A percentile compares a stretch with the other conserved stretches of the same genome.
These are phyloP conservation scores for Artibeus jamaicensis DNA, from an alignment of 2,797 vertebrate genomes.

Conservation along the genomic window DNA sequence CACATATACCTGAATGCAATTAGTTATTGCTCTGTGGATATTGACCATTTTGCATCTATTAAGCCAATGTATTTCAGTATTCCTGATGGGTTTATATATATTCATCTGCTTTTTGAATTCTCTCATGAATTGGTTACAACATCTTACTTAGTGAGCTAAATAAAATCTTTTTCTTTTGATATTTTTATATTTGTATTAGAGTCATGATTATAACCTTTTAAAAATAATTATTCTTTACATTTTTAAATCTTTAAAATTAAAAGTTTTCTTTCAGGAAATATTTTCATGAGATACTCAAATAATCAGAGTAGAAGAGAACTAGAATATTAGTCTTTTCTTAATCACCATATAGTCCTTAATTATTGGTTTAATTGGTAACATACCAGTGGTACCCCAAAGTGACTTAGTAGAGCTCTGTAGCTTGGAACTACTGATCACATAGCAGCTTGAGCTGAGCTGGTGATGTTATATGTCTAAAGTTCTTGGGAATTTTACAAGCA, in stretches of 20 bases:
- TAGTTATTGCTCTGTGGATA: background rate
- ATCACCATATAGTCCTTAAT: background rate
- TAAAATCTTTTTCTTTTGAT: background rate
- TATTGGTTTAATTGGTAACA: background rate
- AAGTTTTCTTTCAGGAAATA: background rate
- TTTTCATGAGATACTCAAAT: background rate
- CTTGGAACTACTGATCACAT: background rate
- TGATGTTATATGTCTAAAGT: background rate
- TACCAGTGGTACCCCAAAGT: background rate
- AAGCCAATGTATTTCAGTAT: background rate
- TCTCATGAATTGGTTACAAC: background rate
- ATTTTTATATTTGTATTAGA: background rate
- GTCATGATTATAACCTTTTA: slow-evolving; percentile 15
- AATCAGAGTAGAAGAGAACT: background rate
- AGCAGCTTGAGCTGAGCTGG: background rate
- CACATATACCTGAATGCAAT: background rate
- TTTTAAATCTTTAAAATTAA: background rate
- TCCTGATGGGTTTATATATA: background rate
- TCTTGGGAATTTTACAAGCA: background rate
- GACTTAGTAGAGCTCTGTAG: background rate
- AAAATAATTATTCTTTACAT: background rate
- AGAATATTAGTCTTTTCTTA: background rate
- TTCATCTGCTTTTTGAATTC: background rate
- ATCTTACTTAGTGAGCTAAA: background rate
- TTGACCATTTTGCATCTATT: background rate